Percentiles rank a stretch among this genome's conserved stretches.
Conservation (phyloP, 2,797 vertebrate genomes). For the Nyctibius grandis region DNA sequence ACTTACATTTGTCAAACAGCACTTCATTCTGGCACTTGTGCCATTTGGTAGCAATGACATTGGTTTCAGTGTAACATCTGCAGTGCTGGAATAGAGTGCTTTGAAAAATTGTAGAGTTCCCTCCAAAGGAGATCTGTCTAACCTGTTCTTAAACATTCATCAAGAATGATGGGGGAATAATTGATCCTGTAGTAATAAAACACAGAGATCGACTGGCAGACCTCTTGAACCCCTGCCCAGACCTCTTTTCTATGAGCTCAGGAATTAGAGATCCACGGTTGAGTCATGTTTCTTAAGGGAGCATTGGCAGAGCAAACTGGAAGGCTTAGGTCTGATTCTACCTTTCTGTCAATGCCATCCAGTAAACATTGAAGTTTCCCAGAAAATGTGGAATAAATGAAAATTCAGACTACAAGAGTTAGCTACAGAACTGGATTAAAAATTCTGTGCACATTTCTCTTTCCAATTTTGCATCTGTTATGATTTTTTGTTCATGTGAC, state of each 20-base stretch:
- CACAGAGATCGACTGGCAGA: not conserved
- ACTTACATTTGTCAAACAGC: not conserved
- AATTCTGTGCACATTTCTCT: not conserved
- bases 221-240: conserved; percentile 22
- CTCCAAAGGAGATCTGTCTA: not conserved
- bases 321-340: not conserved
- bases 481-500: not conserved
- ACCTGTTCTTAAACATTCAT: not conserved
- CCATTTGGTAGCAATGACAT: not conserved
- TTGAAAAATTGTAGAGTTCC: not conserved
- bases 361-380: not conserved
- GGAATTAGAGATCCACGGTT: not conserved
- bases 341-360: not conserved
- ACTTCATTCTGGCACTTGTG: not conserved
- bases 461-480: not conserved
- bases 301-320: not conserved
- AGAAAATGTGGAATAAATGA: not conserved
- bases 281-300: not conserved
- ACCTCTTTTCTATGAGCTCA: not conserved
- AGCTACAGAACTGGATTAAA: not conserved
- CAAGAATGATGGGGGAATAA: not conserved
- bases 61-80: not conserved
- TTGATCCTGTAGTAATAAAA: not conserved
- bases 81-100: not conserved
- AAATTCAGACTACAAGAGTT: not conserved